These are phyloP conservation scores for Onychostoma macrolepis DNA, from an alignment of 2,113 vertebrate species.

Conservation along the genomic window DNA sequence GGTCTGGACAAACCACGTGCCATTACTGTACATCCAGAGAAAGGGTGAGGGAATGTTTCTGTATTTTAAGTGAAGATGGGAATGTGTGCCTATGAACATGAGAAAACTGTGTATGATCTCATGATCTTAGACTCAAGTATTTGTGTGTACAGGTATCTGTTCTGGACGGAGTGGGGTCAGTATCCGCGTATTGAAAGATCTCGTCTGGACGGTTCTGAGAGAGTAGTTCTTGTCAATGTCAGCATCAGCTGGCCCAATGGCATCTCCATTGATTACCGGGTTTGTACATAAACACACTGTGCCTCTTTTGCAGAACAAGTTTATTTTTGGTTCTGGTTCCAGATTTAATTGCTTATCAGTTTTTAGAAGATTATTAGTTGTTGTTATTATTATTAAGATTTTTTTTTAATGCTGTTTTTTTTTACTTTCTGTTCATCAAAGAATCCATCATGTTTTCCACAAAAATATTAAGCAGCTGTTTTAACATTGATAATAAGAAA, in stretches of 20 bases:
- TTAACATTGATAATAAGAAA: background rate
- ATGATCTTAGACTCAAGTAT: background rate
- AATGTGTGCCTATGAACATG: background rate
- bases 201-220: conserved; percentile 85
- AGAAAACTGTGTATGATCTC: background rate
- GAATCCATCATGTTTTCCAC: background rate
- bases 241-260: conserved; percentile 99
- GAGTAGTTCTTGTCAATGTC: conserved; percentile 87
- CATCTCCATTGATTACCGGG: conserved; percentile 94
- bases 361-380: background rate
- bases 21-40: conserved; percentile 93
- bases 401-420: background rate
- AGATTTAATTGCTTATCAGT: background rate
- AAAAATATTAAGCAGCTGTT: background rate
- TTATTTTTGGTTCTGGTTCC: background rate
- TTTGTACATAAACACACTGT: conserved; percentile 60
- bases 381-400: background rate
- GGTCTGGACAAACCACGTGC: conserved; percentile 96
- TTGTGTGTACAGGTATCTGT: conserved; percentile 83
- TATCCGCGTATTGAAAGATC: conserved; percentile 95
- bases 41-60: conserved; percentile 78
- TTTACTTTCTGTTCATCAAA: background rate
- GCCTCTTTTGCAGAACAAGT: background rate
- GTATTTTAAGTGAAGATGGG: background rate
- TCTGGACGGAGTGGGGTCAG: conserved; percentile 99